Percentiles rank a stretch among this genome's conserved stretches.
These are phyloP conservation scores for Pelodytes ibericus DNA, from an alignment of 2,797 vertebrate genomes.

Conservation along the genomic window DNA sequence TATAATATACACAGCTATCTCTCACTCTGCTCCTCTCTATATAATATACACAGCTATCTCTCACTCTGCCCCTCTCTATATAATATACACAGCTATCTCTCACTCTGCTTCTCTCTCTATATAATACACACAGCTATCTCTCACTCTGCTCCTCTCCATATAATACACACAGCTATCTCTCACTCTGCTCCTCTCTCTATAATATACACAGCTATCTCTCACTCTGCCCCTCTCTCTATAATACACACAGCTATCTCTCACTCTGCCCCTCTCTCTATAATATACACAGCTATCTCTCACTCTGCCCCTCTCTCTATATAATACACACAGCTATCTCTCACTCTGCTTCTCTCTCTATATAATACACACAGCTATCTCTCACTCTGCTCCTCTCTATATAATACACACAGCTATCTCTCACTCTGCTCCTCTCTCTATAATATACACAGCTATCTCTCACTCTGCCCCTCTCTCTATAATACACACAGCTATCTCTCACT, in stretches of 20 bases:
- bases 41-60: neutral
- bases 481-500: neutral
- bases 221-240: neutral
- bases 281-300: neutral
- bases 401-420: neutral
- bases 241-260: neutral
- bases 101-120: neutral
- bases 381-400: neutral
- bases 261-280: neutral
- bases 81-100: neutral
- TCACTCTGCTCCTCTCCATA: neutral
- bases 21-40: neutral
- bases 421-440: neutral
- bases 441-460: neutral
- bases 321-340: neutral
- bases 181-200: neutral
- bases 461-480: neutral
- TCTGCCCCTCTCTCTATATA: neutral
- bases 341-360: neutral
- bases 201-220: neutral
- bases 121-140: neutral
- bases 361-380: neutral
- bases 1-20: neutral
- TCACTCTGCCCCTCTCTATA: neutral
- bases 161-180: neutral